A percentile compares a stretch with the other conserved stretches of the same genome.
These are phyloP conservation scores for Thereva unica DNA, from an alignment of 2,888 invertebrate species.

Conservation along the genomic window DNA sequence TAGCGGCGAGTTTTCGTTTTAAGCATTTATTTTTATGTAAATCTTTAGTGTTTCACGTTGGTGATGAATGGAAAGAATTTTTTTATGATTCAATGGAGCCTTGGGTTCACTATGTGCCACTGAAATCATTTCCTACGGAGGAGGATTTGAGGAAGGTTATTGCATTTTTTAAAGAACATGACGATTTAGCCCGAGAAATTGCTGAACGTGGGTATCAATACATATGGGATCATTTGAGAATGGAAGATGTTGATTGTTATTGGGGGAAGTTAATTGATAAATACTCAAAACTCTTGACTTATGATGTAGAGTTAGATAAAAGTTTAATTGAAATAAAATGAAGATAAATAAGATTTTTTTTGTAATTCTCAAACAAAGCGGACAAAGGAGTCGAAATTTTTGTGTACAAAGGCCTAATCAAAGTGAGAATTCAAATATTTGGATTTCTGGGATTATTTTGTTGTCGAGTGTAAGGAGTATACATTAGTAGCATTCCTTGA, in stretches of 20 bases:
- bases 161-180: conserved; percentile 75
- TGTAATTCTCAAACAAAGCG: too few relatives aligned
- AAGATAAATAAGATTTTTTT: not conserved
- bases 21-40: conserved; percentile 93
- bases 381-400: too few relatives aligned
- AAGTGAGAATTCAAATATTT: too few relatives aligned
- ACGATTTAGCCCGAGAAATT: conserved; percentile 74
- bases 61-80: conserved; percentile 92
- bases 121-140: conserved; percentile 69
- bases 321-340: conserved; percentile 62
- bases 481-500: too few relatives aligned
- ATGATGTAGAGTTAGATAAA: conserved; percentile 65
- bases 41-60: conserved; percentile 92
- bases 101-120: conserved; percentile 95
- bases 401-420: too few relatives aligned
- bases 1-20: conserved; percentile 95
- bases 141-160: conserved; percentile 74
- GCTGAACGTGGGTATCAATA: conserved; percentile 81
- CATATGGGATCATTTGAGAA: conserved; percentile 79
- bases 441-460: too few relatives aligned
- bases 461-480: too few relatives aligned
- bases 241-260: conserved; percentile 83
- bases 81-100: conserved; percentile 89
- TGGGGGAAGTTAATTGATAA: conserved; percentile 78
- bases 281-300: conserved; percentile 76